Evolutionary conservation across 1,140 invertebrate genomes (phyloP).

Genomic region (Mylabris phalerata): DNA sequence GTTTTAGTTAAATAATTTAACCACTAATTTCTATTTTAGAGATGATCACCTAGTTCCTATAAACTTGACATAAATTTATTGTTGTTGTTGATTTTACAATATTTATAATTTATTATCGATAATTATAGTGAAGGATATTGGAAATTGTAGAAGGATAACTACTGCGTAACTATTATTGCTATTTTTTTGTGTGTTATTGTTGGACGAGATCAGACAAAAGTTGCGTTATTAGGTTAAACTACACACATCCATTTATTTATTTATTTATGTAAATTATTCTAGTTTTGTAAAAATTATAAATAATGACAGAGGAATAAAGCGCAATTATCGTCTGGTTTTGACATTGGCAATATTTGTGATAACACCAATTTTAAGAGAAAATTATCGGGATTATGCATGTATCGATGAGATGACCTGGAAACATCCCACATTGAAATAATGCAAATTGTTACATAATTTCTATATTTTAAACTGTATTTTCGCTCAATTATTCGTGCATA

Average conservation of each 20-base stretch:
- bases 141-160: too few relatives aligned
- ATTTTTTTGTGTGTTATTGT: not conserved
- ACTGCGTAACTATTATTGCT: too few relatives aligned
- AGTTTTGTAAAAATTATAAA: not conserved
- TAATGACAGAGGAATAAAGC: not conserved
- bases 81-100: too few relatives aligned
- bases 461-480: too few relatives aligned
- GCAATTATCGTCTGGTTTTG: conserved; percentile 15
- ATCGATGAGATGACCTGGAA: conserved; percentile 2
- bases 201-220: conserved; percentile 15
- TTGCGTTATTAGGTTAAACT: conserved; percentile 15
- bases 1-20: too few relatives aligned
- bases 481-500: too few relatives aligned
- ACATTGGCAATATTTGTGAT: conserved; percentile 9
- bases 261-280: conserved; percentile 13
- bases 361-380: conserved; percentile 11
- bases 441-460: not conserved
- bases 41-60: too few relatives aligned
- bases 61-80: too few relatives aligned
- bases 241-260: conserved; percentile 3
- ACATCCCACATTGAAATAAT: conserved; percentile 10
- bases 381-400: not conserved
- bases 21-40: too few relatives aligned
- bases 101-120: too few relatives aligned
- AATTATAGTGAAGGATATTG: too few relatives aligned